These are phyloP conservation scores for Drosophila testacea DNA, from an alignment of 2,888 invertebrate genomes.

Conservation along the genomic window DNA sequence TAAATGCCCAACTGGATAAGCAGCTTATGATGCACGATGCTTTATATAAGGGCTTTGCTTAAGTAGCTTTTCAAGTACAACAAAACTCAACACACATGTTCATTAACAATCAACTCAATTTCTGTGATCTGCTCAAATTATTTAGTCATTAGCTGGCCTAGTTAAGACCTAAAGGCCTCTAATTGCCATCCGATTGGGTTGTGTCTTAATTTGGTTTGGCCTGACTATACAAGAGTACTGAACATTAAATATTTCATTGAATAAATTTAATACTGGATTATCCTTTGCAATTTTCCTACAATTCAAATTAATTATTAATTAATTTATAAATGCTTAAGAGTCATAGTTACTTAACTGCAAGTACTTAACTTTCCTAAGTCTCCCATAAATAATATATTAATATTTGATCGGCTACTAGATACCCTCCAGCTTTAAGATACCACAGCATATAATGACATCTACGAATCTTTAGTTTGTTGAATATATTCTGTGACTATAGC, in stretches of 20 bases:
- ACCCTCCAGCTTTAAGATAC: too few relatives aligned
- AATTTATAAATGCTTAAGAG: not conserved
- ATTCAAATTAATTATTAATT: not conserved
- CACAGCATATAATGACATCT: too few relatives aligned
- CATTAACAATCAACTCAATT: conserved; percentile 29
- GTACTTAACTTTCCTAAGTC: not conserved
- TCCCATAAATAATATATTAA: not conserved
- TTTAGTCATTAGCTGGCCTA: conserved; percentile 14
- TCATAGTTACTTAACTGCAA: not conserved
- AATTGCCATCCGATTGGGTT: conserved; percentile 16
- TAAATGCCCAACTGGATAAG: conserved; percentile 35
- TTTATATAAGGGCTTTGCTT: not conserved
- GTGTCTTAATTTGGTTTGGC: conserved; percentile 2
- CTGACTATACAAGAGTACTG: not conserved
- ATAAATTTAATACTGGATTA: conserved; percentile 1
- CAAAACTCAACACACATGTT: conserved; percentile 14
- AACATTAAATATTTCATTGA: not conserved
- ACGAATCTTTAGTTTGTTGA: too few relatives aligned
- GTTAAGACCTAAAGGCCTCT: not conserved
- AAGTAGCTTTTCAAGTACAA: conserved; percentile 21
- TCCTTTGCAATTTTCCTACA: not conserved
- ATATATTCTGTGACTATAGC: too few relatives aligned
- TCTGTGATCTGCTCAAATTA: conserved; percentile 2
- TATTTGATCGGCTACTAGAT: not conserved
- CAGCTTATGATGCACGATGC: conserved; percentile 35